Conservation (phyloP, 2,113 vertebrate genomes). For the Lepisosteus oculatus region DNA sequence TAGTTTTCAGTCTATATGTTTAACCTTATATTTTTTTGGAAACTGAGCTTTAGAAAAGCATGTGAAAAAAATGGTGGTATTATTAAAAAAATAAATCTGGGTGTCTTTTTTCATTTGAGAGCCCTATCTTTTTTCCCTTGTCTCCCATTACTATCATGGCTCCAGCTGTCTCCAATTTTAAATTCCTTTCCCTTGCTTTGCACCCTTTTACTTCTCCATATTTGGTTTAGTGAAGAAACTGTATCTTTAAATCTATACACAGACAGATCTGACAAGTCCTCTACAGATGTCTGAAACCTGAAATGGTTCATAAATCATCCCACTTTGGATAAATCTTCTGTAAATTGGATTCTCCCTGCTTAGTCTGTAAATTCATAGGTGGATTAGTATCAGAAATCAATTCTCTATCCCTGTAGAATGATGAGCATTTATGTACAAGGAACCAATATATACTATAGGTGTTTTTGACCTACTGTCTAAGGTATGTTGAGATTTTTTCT, state of each 20-base stretch:
- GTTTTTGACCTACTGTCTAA: neutral
- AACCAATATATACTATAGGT: neutral
- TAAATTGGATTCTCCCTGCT: conserved; percentile 4
- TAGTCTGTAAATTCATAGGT: conserved; percentile 12
- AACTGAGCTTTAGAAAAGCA: too few species aligned
- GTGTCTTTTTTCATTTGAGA: neutral
- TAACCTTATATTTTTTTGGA: too few species aligned
- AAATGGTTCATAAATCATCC: conserved; percentile 21
- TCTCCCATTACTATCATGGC: neutral
- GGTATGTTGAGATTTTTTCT: neutral
- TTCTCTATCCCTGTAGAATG: conserved; percentile 14
- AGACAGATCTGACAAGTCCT: conserved; percentile 6
- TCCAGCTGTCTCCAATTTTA: conserved; percentile 3
- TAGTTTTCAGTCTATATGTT: too few species aligned
- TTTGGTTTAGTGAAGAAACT: conserved; percentile 4
- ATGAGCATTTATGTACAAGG: conserved; percentile 12
- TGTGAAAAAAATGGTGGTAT: neutral
- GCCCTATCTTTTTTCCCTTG: neutral
- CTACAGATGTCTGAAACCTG: conserved; percentile 12
- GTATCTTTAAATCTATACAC: conserved; percentile 14
- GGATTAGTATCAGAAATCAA: conserved; percentile 33
- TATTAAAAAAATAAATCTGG: neutral
- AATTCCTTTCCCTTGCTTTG: neutral
- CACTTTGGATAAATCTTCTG: conserved; percentile 17
- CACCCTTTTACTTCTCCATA: conserved; percentile 9